These are phyloP conservation scores for Mareca strepera DNA, from an alignment of 2,797 vertebrate genomes.

Conservation along the genomic window DNA sequence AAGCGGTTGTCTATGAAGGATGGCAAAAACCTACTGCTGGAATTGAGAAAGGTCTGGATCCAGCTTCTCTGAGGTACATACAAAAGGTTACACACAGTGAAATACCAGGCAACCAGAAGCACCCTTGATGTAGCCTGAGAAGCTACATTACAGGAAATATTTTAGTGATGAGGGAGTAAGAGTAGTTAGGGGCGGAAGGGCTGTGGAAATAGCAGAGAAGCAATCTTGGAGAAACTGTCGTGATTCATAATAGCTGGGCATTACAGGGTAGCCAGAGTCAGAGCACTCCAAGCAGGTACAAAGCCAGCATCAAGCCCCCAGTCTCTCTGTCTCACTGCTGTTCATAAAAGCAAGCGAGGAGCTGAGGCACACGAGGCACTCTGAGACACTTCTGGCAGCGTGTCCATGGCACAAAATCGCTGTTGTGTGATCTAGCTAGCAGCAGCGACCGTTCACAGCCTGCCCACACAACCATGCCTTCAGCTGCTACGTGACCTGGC, in stretches of 20 bases:
- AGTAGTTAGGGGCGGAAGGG: not conserved
- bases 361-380: not conserved
- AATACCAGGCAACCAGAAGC: not conserved
- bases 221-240: not conserved
- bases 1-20: not conserved
- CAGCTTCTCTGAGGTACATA: not conserved
- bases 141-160: not conserved
- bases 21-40: not conserved
- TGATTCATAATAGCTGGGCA: not conserved
- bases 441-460: not conserved
- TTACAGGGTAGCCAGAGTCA: not conserved
- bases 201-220: not conserved
- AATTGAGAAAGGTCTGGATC: not conserved
- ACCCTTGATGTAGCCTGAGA: not conserved
- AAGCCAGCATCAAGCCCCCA: not conserved
- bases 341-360: not conserved
- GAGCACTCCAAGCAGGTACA: not conserved
- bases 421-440: not conserved
- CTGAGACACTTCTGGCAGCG: not conserved
- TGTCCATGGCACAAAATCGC: not conserved
- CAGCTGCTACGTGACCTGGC: not conserved
- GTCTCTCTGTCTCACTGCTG: not conserved
- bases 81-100: not conserved
- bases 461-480: not conserved
- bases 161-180: not conserved